Evolutionary conservation across 2,888 invertebrate species (phyloP).

Genomic region (Idaea aversata): DNA sequence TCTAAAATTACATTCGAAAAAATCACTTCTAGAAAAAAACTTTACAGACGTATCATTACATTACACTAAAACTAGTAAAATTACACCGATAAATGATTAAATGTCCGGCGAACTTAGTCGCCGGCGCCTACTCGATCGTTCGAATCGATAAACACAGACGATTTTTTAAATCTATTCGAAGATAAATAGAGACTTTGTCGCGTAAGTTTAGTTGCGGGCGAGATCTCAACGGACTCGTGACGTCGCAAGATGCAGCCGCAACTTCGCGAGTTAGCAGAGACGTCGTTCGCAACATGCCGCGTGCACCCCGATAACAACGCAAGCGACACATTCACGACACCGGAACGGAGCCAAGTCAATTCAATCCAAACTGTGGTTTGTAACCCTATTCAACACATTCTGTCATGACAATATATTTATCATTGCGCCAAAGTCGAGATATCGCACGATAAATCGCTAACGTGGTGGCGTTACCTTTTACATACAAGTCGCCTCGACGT

Average conservation of each 20-base stretch:
- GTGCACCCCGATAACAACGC: neutral
- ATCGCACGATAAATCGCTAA: neutral
- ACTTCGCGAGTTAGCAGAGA: neutral
- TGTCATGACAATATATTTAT: too few relatives aligned
- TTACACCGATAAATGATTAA: constrained; percentile 17
- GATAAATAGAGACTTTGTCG: neutral
- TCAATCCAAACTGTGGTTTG: neutral
- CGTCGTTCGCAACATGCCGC: neutral
- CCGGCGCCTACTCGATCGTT: constrained; percentile 1
- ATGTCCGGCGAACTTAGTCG: constrained; percentile 6
- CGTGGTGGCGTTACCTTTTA: too few relatives aligned
- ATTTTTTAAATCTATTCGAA: neutral
- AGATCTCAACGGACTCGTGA: neutral
- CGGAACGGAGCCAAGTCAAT: neutral
- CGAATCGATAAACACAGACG: constrained; percentile 13
- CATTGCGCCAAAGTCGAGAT: too few relatives aligned
- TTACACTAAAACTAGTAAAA: constrained; percentile 12
- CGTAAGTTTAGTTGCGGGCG: neutral
- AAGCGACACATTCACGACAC: neutral
- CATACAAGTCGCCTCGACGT: neutral
- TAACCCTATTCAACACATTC: too few relatives aligned
- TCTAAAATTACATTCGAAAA: constrained; percentile 15
- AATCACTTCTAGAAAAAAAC: constrained; percentile 11
- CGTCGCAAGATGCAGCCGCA: neutral
- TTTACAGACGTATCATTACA: constrained; percentile 15